These are phyloP conservation scores for Phyllostomus hastatus DNA, from an alignment of 2,113 vertebrate genomes.

Conservation along the genomic window DNA sequence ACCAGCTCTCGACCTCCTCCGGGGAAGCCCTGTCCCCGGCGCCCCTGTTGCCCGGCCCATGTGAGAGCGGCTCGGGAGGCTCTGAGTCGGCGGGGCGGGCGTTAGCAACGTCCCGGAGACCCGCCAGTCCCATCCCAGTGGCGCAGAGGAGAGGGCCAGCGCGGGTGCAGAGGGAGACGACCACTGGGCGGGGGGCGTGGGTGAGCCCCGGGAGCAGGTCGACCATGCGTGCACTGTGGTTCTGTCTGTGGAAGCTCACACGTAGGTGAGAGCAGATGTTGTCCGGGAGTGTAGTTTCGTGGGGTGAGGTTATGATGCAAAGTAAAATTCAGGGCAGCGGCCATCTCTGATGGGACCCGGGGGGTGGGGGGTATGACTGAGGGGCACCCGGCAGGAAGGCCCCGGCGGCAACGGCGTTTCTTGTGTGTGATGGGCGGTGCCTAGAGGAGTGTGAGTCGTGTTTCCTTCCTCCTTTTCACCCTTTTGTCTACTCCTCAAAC, in stretches of 20 bases:
- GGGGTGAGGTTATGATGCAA: neutral
- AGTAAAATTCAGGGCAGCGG: too few relatives aligned
- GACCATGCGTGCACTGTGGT: neutral
- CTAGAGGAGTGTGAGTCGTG: neutral
- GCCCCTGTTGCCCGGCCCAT: too few relatives aligned
- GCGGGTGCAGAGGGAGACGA: neutral
- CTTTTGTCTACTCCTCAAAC: neutral
- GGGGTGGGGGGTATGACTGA: accelerated
- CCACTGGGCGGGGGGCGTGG: neutral
- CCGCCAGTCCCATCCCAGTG: too few relatives aligned
- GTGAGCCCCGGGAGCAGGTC: neutral
- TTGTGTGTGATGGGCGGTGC: accelerated
- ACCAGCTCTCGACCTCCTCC: neutral
- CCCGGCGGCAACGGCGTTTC: accelerated
- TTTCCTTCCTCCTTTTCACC: neutral
- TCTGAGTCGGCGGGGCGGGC: accelerated
- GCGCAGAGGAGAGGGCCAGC: neutral
- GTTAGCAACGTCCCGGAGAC: too few relatives aligned
- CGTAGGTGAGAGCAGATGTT: neutral
- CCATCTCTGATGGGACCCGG: neutral
- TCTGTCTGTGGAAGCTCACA: neutral
- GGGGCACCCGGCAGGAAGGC: neutral
- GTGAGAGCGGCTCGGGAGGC: accelerated
- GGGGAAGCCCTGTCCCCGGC: neutral
- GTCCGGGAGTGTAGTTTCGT: neutral